phyloP scores from a whole-genome alignment of 2,797 vertebrate species.

The Sebastes umbrosus region DNA sequence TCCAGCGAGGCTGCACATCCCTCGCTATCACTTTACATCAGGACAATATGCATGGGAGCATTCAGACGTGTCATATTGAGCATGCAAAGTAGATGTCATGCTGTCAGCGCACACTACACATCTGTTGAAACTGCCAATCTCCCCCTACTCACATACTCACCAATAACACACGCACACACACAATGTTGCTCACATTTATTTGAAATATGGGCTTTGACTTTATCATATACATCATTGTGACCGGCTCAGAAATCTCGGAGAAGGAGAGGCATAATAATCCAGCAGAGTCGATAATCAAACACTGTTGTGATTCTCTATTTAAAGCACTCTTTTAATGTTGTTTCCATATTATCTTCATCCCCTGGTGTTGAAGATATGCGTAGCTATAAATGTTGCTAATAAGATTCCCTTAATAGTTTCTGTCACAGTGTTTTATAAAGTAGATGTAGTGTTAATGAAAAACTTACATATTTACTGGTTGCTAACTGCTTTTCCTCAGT shows the following conservation, averaged over 20 bases:
- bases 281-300: conserved; percentile 43
- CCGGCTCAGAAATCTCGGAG: conserved; percentile 20
- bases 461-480: not conserved
- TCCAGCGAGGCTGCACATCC: conserved; percentile 49
- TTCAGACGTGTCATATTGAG: conserved; percentile 74
- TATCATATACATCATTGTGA: conserved; percentile 63
- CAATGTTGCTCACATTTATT: conserved; percentile 57
- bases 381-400: conserved; percentile 4
- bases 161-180: conserved; percentile 43
- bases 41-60: conserved; percentile 68
- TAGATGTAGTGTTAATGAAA: not conserved
- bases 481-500: not conserved
- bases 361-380: conserved; percentile 8
- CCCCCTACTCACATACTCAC: conserved; percentile 32
- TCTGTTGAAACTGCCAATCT: conserved; percentile 73
- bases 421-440: not conserved
- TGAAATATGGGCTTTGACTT: conserved; percentile 57
- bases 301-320: conserved; percentile 38
- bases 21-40: conserved; percentile 69
- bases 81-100: conserved; percentile 78
- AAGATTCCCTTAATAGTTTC: not conserved
- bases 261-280: conserved; percentile 20
- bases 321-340: conserved; percentile 18
- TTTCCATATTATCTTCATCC: conserved; percentile 9
- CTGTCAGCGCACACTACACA: conserved; percentile 70